These are phyloP conservation scores for Tapirus terrestris DNA, from an alignment of 2,113 vertebrate species.

Conservation along the genomic window DNA sequence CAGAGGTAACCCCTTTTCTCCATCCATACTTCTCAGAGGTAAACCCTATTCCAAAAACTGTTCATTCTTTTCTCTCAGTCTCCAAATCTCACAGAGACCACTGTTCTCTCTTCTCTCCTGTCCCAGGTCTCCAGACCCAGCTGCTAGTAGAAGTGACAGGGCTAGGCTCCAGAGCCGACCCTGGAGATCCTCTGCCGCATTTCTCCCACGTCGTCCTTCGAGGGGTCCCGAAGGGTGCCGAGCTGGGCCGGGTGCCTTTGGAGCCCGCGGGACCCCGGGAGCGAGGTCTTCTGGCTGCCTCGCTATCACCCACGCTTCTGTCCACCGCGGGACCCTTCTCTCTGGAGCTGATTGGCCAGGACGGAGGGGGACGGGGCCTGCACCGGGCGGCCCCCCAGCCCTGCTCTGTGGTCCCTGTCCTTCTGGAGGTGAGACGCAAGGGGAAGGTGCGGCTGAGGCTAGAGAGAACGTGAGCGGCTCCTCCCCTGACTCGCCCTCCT, in stretches of 20 bases:
- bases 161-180: neutral
- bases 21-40: neutral
- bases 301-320: conserved; percentile 72
- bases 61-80: neutral
- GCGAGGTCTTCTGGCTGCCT: conserved; percentile 32
- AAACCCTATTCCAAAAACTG: neutral
- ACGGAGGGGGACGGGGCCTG: conserved; percentile 74
- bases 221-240: neutral
- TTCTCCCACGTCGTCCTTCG: conserved; percentile 53
- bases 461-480: rapidly evolving
- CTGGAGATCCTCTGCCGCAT: neutral
- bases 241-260: conserved; percentile 60
- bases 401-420: conserved; percentile 52
- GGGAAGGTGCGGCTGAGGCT: rapidly evolving
- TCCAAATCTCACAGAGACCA: conserved; percentile 60
- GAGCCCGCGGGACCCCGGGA: conserved; percentile 9
- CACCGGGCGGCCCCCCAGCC: conserved; percentile 71
- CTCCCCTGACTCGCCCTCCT: neutral
- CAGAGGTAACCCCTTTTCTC: neutral
- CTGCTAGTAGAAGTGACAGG: conserved; percentile 75
- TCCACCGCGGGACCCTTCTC: conserved; percentile 83
- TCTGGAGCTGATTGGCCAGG: conserved; percentile 83
- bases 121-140: conserved; percentile 80
- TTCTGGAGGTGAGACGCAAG: conserved; percentile 71
- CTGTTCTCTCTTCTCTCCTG: conserved; percentile 70